Base-by-base conservation (phyloP, 2,113 vertebrate genomes). In the Aleadryas rufinucha region DNA sequence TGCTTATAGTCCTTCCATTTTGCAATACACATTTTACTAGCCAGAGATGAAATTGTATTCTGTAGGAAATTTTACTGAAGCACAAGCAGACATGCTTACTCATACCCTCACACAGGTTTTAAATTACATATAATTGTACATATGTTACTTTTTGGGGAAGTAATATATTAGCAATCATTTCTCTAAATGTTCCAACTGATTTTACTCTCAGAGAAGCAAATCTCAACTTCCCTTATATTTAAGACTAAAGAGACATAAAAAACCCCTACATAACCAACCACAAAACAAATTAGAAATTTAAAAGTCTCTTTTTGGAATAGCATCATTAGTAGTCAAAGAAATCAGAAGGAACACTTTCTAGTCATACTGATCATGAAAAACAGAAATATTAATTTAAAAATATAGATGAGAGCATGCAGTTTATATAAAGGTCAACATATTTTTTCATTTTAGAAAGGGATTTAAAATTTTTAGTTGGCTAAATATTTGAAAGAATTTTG, bases 401-500 rank as follows among this genome's bases (percentile, higher is more conserved):
- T 37, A 30, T 7, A 41, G 7, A 53, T 49, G 8, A 39, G 2
- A 56, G 3, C 1, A 31, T 56, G 4, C 2, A 27, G 3, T 47
- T 91, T 61, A 44, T 16, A 10, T 42, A 49, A 70, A 65, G 2
- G 1, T 60, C 8, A 74, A 9, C 0, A 5, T 20, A 8, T 16
- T 30, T 70, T 90, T 89, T 71, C 6, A 71, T 75, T 87, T 84
- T 47, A 64, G 9, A 84, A 86, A 37, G 1, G 10, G 6, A 68
- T 71, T 63, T 63, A 30, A 39, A 74, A 18, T 2, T 18, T n/a
- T 63, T 30, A 11, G 5, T 42, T 63, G 8, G 11, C 1, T 65
- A 85, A 65, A 57, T 52, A 72, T 70, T 85, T 85, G 16, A 66
- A 17, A n/a, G 3, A 30, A 8, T 69, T 86, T 59, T 79, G 27